Conservation (phyloP, 2,888 invertebrate genomes). For the Orthosia gothica region DNA sequence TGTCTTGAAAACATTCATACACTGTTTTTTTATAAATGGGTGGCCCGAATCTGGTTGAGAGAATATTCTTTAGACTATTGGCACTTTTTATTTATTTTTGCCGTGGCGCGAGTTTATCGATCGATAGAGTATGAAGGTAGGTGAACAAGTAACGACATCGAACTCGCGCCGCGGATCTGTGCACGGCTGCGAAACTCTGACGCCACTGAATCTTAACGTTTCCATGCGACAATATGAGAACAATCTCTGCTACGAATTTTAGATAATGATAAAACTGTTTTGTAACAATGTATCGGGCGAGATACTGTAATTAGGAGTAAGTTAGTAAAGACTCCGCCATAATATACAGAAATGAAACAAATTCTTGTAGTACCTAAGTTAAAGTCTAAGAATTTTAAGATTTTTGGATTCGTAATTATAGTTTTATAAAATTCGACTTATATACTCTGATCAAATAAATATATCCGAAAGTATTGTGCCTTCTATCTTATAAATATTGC, state of each 20-base stretch:
- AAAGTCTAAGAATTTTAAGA: conserved; percentile 69
- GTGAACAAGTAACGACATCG: conserved; percentile 59
- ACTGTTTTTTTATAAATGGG: conserved; percentile 84
- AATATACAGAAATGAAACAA: conserved; percentile 83
- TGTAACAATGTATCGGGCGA: conserved; percentile 70
- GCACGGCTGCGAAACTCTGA: conserved; percentile 91
- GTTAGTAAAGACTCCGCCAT: conserved; percentile 88
- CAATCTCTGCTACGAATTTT: conserved; percentile 83
- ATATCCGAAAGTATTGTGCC: conserved; percentile 74
- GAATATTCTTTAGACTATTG: conserved; percentile 81
- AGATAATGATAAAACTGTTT: conserved; percentile 79
- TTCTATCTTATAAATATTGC: conserved; percentile 80
- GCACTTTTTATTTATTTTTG: conserved; percentile 82
- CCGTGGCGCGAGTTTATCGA: conserved; percentile 67
- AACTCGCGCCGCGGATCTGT: conserved; percentile 73
- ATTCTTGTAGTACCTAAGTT: conserved; percentile 76
- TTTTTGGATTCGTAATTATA: conserved; percentile 67
- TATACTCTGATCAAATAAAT: conserved; percentile 73
- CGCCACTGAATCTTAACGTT: conserved; percentile 79
- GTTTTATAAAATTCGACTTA: conserved; percentile 73
- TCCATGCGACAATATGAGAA: conserved; percentile 80
- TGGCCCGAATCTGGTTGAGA: conserved; percentile 90
- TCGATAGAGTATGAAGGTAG: conserved; percentile 35
- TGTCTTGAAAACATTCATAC: conserved; percentile 76
- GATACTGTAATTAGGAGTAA: conserved; percentile 81